phyloP scores from a whole-genome alignment of 2,113 vertebrate species.

The Okapia johnstoni region DNA sequence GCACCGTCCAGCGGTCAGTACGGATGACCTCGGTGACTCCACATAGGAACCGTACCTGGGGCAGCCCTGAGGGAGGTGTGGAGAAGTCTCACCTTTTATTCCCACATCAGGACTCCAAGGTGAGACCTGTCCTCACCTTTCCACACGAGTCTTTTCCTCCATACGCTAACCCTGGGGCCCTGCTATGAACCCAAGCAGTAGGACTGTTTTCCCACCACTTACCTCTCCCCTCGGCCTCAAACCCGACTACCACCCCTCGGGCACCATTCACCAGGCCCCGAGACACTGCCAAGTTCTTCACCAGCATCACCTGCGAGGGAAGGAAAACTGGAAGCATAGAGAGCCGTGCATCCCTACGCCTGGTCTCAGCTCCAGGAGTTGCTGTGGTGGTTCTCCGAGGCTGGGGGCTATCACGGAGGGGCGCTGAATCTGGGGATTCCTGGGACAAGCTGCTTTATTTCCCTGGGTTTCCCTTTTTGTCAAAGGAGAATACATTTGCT shows the following conservation, averaged over 20 bases:
- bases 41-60: constrained; percentile 91
- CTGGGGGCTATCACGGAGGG: not conserved
- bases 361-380: not conserved
- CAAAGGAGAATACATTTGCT: not conserved
- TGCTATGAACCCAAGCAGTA: not conserved
- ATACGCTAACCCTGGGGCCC: not conserved
- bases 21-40: constrained; percentile 88
- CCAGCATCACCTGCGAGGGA: constrained; percentile 90
- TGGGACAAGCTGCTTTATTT: not conserved
- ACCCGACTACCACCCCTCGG: constrained; percentile 90
- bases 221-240: constrained; percentile 89
- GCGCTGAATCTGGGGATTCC: not conserved
- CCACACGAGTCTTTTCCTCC: not conserved
- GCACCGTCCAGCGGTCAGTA: constrained; percentile 90
- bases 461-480: not conserved
- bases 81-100: not conserved
- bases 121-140: not conserved
- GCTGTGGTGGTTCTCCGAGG: not conserved
- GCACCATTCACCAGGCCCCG: constrained; percentile 95
- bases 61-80: constrained; percentile 80
- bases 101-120: not conserved
- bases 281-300: constrained; percentile 94
- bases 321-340: not conserved
- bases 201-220: not conserved
- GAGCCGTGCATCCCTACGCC: not conserved